Conservation (phyloP, 23 tunicate species). For the Trididemnum nubilum region DNA sequence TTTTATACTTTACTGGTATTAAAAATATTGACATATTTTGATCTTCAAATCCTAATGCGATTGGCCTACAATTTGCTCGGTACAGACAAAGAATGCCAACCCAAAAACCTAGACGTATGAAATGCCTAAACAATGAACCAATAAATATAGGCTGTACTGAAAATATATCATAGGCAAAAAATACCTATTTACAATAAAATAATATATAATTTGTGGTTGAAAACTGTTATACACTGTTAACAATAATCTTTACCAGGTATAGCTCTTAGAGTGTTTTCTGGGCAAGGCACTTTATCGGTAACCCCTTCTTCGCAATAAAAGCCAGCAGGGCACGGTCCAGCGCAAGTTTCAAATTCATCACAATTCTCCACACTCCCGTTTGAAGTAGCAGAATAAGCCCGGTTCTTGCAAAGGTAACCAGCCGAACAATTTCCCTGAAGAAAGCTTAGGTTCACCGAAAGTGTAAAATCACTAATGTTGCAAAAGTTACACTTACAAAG, state of each 20-base stretch:
- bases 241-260: slow-evolving; percentile 70
- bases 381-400: slow-evolving; percentile 67
- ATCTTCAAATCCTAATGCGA: no score
- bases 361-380: slow-evolving; percentile 47
- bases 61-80: no score
- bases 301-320: slow-evolving; percentile 70
- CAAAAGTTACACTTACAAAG: not conserved
- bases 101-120: no score
- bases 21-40: no score
- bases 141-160: no score
- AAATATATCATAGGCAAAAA: no score
- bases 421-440: slow-evolving; percentile 75
- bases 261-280: slow-evolving; percentile 82
- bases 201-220: no score
- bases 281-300: slow-evolving; percentile 69
- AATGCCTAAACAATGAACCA: no score
- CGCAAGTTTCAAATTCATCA: slow-evolving; percentile 60
- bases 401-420: slow-evolving; percentile 77
- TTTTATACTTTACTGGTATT: not conserved
- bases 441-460: not conserved
- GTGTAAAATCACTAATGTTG: not conserved
- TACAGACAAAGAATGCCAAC: no score
- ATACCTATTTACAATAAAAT: no score
- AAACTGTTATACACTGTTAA: no score
- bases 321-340: slow-evolving; percentile 97